Evolutionary conservation across 2,797 vertebrate species (phyloP).

Genomic region (Acridotheres tristis): DNA sequence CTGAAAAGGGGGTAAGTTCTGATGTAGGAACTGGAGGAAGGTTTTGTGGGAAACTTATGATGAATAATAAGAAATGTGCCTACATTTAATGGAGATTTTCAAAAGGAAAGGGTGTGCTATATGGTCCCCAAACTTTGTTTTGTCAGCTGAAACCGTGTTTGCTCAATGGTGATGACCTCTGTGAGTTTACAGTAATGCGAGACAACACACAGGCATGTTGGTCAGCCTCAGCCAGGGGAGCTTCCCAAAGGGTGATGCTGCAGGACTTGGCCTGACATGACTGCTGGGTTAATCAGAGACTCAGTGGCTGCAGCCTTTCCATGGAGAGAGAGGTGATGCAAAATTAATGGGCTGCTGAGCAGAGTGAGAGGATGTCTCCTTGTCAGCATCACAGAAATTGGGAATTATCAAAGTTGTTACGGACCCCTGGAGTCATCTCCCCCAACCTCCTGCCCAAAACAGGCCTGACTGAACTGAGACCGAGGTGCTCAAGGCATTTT

Average conservation of each 20-base stretch:
- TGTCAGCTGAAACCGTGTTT: slow-evolving; percentile 1
- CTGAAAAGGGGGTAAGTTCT: background rate
- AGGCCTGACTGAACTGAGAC: background rate
- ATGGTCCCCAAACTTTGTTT: background rate
- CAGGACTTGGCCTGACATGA: background rate
- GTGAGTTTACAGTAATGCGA: background rate
- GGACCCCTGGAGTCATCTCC: background rate
- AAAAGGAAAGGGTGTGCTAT: background rate
- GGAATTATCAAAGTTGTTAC: background rate
- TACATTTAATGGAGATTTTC: background rate
- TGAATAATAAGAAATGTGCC: slow-evolving; percentile 5
- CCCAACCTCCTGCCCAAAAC: background rate
- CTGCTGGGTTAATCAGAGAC: background rate
- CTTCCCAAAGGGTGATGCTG: background rate
- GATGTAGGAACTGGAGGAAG: background rate
- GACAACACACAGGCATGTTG: accelerated
- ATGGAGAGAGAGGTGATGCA: background rate
- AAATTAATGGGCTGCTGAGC: background rate
- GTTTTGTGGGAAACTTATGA: background rate
- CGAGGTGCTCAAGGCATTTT: background rate
- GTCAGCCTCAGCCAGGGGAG: background rate
- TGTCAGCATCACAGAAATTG: background rate
- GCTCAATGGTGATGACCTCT: background rate
- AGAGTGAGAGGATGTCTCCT: background rate
- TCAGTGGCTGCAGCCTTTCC: background rate